A percentile compares a stretch with the other conserved stretches of the same genome.
Conservation (phyloP, 53 echinoderm and acorn worm species). For the Actinopyga echinites region DNA sequence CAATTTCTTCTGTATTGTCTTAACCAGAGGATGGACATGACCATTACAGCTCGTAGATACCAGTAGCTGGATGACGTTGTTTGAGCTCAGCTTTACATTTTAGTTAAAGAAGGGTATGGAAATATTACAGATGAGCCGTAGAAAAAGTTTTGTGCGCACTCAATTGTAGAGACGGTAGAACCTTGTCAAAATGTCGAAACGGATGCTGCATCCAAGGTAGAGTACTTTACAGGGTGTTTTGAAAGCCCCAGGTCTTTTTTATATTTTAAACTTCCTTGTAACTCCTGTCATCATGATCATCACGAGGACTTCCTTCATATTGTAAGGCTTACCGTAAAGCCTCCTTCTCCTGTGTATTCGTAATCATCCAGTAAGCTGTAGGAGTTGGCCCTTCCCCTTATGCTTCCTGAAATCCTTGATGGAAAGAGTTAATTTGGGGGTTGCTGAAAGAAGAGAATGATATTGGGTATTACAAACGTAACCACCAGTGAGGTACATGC, state of each 20-base stretch:
- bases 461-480: neutral
- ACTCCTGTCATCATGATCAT: neutral
- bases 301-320: neutral
- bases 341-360: neutral
- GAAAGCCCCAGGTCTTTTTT: too few species aligned
- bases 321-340: neutral
- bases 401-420: slow-evolving; percentile 5
- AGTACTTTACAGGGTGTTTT: neutral
- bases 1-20: too few species aligned
- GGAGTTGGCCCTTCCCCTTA: neutral
- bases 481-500: neutral
- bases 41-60: too few species aligned
- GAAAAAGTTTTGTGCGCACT: too few species aligned
- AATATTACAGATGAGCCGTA: too few species aligned
- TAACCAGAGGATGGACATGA: too few species aligned
- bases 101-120: too few species aligned
- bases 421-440: slow-evolving; percentile 10
- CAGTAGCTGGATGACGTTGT: too few species aligned
- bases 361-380: neutral
- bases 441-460: neutral
- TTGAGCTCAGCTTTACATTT: too few species aligned
- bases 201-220: slow-evolving; percentile 20
- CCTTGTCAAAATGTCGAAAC: neutral
- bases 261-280: too few species aligned
- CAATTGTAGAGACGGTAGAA: neutral